Base-by-base conservation (phyloP, 2,113 vertebrate species). In the Okapia johnstoni region DNA sequence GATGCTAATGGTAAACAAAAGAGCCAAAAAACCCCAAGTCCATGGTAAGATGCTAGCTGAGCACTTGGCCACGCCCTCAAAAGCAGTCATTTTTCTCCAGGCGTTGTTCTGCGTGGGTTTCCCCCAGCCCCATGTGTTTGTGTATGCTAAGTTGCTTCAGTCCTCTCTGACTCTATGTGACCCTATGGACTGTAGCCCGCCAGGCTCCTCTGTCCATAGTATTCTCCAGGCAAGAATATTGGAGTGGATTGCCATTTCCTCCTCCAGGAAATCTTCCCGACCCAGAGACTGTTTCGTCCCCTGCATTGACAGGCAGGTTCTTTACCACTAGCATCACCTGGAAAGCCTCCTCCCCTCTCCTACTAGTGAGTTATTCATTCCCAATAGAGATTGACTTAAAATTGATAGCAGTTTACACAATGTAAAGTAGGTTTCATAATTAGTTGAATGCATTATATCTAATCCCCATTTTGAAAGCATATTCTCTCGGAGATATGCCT, bases 381-480 rank as follows among this genome's bases (percentile, higher is more conserved):
- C 40, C 25, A 48, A 4, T n/a, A 88, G 36, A 94, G 19, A 79
- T 10, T 79, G 46, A 89, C 23, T 58, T 63, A 48, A 11, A 96
- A 93, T 87, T 90, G 94, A 86, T 92, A 61, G 17, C n/a, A 46
- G 16, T 92, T 96, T 90, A 58, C 40, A 88, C 54, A 84, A 43
- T 89, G 40, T 50, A 96, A 92, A 94, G 40, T 61, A 93, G 33
- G 40, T 52, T 92, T 97, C 33, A 60, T 85, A 95, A 92, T 81
- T 84, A 95, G 84, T 89, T 85, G 52, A 81, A 85, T 88, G 43
- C 26, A 40, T 93, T 85, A 61, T 88, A 46, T 93, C 30, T 81
- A 43, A 96, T 95, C 86, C n/a, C 36, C 52, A 85, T 33, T 90
- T 66, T 94, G 54, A 90, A 93, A 80, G 57, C 52, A 90, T 96